Percentiles rank a stretch among this genome's conserved stretches.
Evolutionary conservation across 1,140 invertebrate species (phyloP).

Genomic region (Schlechtendalia chinensis): DNA sequence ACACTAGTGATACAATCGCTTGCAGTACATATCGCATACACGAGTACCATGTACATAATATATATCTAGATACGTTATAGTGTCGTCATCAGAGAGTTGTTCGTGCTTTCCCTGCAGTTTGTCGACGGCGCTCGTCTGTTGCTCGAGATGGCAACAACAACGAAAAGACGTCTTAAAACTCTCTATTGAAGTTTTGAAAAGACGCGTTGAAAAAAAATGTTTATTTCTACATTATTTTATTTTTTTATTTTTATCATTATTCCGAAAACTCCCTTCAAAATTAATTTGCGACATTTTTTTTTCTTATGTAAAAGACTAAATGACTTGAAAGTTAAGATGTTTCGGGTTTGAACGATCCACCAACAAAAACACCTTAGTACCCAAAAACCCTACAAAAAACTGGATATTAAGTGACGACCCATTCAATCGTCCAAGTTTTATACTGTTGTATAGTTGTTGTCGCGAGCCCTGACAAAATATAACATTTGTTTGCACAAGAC

Average conservation of each 20-base stretch:
- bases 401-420: constrained; percentile 11
- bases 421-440: constrained; percentile 1
- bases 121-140: not conserved
- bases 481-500: not conserved
- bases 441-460: not conserved
- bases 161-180: not conserved
- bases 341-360: constrained; percentile 1
- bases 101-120: constrained; percentile 8
- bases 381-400: not conserved
- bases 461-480: not conserved
- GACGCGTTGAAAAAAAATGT: not conserved
- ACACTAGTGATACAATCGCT: not conserved
- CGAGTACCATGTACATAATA: too few relatives aligned
- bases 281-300: not conserved
- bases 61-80: not conserved
- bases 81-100: not conserved
- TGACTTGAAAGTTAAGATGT: constrained; percentile 3
- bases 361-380: not conserved
- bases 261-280: constrained; percentile 25
- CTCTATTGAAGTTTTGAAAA: not conserved
- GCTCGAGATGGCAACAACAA: not conserved
- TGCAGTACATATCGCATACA: not conserved
- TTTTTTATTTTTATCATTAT: too few relatives aligned
- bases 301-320: too few relatives aligned
- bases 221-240: not conserved